Base-by-base conservation (phyloP, 2,797 vertebrate genomes). In the Gouania willdenowi region DNA sequence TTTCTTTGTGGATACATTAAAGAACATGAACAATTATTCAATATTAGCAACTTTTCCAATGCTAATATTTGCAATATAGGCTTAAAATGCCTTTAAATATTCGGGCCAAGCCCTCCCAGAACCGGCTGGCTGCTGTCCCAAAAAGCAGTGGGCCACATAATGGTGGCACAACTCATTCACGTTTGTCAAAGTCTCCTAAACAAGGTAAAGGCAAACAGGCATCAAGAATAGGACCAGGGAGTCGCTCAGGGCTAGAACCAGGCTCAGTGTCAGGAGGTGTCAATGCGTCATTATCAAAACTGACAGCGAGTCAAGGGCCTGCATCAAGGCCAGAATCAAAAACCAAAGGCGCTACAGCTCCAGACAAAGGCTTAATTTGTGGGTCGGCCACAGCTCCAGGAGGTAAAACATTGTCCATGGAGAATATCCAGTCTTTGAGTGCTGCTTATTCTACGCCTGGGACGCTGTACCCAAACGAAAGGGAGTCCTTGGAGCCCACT, bases 391-490 rank as follows among this genome's bases (percentile, higher is more conserved):
- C 74, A 21, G 78, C 77, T 8, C 70, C 81, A 1, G 79, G 91
- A 1, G 93, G 94, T 29, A 97, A 97, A 86, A 97, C 95, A 0
- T 49, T 98, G 17, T 98, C 95, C 0, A 96, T 98, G 94, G 95
- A 98, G 83, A 98, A 98, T 55, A 95, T 98, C 75, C 95, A 98
- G 84, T 98, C 95, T 41, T 82, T 98, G 60, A 98, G 94, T 30
- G 95, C 95, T 43, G 95, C 93, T 75, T 98, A 98, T 79, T 94
- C 94, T 63, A 93, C 94, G 0, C 94, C 95, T 46, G 92, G 94
- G 65, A 90, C 94, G 51, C 93, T 94, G 87, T 98, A 97, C 65
- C 83, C 94, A 71, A 92, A 84, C 57, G 93, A 96, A 65, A 91
- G 89, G 2, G 93, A 95, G 27, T 85, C 89, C 7, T 81, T 94